Evolutionary conservation across 2,888 invertebrate species (phyloP).

Genomic region (Hemicrepidius hirtus): DNA sequence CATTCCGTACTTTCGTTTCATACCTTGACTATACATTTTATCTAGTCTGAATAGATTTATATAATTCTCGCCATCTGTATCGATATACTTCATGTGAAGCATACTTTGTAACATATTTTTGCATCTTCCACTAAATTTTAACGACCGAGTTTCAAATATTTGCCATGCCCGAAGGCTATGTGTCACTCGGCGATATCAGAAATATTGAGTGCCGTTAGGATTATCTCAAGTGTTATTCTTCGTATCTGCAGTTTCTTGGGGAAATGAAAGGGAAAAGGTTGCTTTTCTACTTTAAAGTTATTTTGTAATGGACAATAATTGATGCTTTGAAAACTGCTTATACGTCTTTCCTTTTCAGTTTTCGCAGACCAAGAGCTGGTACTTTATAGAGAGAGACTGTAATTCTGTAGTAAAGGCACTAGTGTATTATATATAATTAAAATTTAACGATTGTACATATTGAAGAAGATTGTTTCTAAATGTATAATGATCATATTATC

Average conservation of each 20-base stretch:
- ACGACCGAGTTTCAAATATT: constrained; percentile 6
- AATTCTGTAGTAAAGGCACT: neutral
- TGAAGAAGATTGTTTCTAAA: neutral
- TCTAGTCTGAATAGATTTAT: constrained; percentile 12
- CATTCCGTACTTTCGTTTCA: no score
- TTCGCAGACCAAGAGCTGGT: no score
- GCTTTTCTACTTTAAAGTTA: no score
- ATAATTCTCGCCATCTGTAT: constrained; percentile 4
- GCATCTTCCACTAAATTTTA: constrained; percentile 6
- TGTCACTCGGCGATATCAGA: constrained; percentile 11
- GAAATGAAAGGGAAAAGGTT: no score
- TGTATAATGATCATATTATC: no score
- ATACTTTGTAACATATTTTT: neutral
- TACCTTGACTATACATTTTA: constrained; percentile 1
- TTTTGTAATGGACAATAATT: no score
- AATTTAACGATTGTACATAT: neutral
- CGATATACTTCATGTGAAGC: neutral
- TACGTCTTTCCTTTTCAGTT: no score
- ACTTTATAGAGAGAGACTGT: neutral
- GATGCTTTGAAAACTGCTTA: no score
- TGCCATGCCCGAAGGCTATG: constrained; percentile 1
- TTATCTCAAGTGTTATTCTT: neutral
- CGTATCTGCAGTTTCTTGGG: neutral
- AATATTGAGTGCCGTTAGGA: constrained; percentile 6
- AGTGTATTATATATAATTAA: neutral